Conservation (phyloP, 2,113 vertebrate genomes). For the Notiomystis cincta region DNA sequence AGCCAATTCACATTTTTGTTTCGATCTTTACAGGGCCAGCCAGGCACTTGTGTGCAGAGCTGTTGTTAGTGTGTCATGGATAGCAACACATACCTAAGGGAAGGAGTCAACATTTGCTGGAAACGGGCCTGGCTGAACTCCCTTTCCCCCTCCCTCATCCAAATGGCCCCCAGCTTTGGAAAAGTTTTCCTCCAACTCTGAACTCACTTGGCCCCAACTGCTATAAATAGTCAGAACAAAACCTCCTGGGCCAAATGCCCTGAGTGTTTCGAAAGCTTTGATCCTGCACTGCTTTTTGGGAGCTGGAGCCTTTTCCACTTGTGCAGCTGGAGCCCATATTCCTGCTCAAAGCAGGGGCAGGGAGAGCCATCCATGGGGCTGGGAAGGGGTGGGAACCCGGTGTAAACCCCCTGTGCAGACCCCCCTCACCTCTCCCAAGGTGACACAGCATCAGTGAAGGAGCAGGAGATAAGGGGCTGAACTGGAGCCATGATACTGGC, state of each 20-base stretch:
- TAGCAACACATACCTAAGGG: constrained; percentile 56
- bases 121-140: constrained; percentile 18
- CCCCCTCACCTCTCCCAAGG: background rate
- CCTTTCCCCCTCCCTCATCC: constrained; percentile 10
- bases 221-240: constrained; percentile 63
- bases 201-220: constrained; percentile 30
- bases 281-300: background rate
- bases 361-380: fast-evolving
- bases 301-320: background rate
- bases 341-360: background rate
- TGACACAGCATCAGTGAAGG: background rate
- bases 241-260: constrained; percentile 31
- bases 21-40: background rate
- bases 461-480: fast-evolving
- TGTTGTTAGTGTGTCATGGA: constrained; percentile 48
- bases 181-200: constrained; percentile 51
- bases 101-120: constrained; percentile 54
- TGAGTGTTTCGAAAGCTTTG: constrained; percentile 53
- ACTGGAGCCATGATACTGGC: fast-evolving
- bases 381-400: background rate
- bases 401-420: background rate
- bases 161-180: constrained; percentile 52
- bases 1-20: constrained; percentile 25
- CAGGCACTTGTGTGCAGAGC: background rate
- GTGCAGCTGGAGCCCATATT: background rate